Conservation (phyloP, 2,113 vertebrate genomes). For the Silurus asotus region DNA sequence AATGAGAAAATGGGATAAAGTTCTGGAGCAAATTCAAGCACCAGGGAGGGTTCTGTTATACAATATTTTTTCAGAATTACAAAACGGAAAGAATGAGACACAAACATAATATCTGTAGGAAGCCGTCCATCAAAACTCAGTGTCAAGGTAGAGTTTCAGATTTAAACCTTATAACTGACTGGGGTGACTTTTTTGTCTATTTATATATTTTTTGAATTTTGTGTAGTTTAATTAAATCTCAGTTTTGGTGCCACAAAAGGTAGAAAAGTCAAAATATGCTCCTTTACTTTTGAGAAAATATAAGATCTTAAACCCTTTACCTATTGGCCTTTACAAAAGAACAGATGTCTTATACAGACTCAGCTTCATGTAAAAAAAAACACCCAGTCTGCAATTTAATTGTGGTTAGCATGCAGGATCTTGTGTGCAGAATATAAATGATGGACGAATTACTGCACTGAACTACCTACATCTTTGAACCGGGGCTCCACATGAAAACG, state of each 20-base stretch:
- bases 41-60: neutral
- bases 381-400: slow-evolving; percentile 14
- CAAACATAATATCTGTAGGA: no score
- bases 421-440: slow-evolving; percentile 30
- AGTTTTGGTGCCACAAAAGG: neutral
- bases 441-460: neutral
- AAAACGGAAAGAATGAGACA: neutral
- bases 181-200: neutral
- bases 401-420: slow-evolving; percentile 2
- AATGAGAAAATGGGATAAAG: neutral
- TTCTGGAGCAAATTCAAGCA: neutral
- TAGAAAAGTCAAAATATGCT: neutral
- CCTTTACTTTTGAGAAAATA: neutral
- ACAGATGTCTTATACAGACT: neutral
- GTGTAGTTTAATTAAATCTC: neutral
- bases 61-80: neutral
- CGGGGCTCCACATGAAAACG: neutral
- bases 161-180: neutral
- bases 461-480: slow-evolving; percentile 17
- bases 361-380: neutral
- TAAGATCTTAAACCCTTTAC: neutral
- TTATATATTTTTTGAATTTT: neutral
- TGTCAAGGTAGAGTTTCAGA: no score
- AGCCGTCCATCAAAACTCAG: no score
- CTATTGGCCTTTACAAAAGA: neutral